Evolutionary conservation across 1,140 invertebrate genomes (phyloP).

Genomic region (Diuraphis noxia): DNA sequence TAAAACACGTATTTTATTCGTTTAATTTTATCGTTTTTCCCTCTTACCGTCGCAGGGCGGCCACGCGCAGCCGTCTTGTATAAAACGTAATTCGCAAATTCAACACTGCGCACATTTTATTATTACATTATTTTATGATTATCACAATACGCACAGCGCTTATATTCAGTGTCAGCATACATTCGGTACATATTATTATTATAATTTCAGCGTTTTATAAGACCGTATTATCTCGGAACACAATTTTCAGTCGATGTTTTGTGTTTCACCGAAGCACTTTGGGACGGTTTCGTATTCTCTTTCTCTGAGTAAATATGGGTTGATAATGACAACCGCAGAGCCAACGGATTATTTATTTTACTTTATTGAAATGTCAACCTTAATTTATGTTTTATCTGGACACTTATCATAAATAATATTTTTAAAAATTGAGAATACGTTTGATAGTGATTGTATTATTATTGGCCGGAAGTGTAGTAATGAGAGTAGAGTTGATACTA

Average conservation of each 20-base stretch:
- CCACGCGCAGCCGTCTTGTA: not conserved
- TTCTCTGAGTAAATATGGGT: too few species aligned
- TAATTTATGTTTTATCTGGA: too few species aligned
- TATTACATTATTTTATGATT: not conserved
- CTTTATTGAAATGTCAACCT: too few species aligned
- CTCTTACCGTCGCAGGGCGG: not conserved
- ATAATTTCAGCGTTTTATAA: not conserved
- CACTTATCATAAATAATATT: too few species aligned
- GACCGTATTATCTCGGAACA: not conserved
- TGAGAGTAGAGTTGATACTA: too few species aligned
- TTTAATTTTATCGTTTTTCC: not conserved
- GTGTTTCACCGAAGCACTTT: not conserved
- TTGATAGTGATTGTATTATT: too few species aligned
- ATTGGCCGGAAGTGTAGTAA: too few species aligned
- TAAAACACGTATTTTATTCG: not conserved
- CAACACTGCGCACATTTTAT: not conserved
- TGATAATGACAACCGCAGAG: too few species aligned
- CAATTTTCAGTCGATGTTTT: not conserved
- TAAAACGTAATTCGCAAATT: not conserved
- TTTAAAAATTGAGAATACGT: too few species aligned
- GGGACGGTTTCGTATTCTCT: not conserved
- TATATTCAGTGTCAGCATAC: not conserved
- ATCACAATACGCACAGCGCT: not conserved
- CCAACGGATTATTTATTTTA: too few species aligned
- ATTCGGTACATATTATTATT: not conserved